These are phyloP conservation scores for Petaurus breviceps DNA, from an alignment of 2,113 vertebrate genomes.

Conservation along the genomic window DNA sequence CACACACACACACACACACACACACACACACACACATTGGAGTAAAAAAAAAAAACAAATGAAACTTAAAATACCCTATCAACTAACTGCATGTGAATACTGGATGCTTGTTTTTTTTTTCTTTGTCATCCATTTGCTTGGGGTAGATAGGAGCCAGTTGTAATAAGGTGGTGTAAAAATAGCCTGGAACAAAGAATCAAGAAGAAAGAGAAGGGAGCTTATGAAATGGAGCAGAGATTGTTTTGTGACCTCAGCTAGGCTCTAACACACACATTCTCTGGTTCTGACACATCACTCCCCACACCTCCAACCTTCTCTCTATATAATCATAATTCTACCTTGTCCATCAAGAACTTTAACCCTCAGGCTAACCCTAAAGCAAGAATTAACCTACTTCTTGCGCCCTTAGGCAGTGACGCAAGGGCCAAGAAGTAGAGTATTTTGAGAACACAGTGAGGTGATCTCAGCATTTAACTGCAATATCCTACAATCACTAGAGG, in stretches of 20 bases:
- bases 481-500: conserved; percentile 49
- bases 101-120: neutral
- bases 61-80: conserved; percentile 30
- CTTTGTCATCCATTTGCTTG: neutral
- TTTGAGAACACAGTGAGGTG: conserved; percentile 68
- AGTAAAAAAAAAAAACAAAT: conserved; percentile 5
- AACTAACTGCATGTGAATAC: neutral
- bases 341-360: conserved; percentile 76
- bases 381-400: conserved; percentile 84
- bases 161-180: conserved; percentile 26
- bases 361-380: conserved; percentile 84
- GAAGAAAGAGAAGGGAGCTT: conserved; percentile 11
- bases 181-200: neutral
- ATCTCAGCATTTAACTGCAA: conserved; percentile 58
- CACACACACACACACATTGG: neutral
- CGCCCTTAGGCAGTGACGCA: conserved; percentile 74
- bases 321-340: conserved; percentile 46
- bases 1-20: too few relatives aligned
- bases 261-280: conserved; percentile 9
- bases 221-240: conserved; percentile 37
- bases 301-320: neutral
- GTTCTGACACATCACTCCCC: neutral
- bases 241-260: conserved; percentile 14
- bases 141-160: conserved; percentile 29
- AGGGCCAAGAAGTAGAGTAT: conserved; percentile 68